Evolutionary conservation across 2,797 vertebrate genomes (phyloP).

Genomic region (Dendrocincla fuliginosa): DNA sequence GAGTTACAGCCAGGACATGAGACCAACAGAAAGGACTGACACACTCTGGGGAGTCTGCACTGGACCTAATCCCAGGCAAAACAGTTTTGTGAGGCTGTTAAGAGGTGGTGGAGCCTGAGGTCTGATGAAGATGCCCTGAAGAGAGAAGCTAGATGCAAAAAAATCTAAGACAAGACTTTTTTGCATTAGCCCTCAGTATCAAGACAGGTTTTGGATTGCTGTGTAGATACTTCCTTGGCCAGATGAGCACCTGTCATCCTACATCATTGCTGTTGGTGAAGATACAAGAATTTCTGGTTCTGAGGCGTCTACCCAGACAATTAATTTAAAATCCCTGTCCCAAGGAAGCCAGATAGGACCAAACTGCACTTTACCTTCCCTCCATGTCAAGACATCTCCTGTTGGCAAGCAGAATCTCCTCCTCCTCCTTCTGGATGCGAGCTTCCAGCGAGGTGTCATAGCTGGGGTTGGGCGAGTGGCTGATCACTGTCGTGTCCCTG

Average conservation of each 20-base stretch:
- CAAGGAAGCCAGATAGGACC: not conserved
- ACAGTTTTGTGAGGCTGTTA: not conserved
- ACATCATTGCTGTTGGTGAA: not conserved
- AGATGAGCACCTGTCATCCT: not conserved
- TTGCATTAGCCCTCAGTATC: conserved; percentile 7
- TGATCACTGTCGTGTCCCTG: conserved; percentile 90
- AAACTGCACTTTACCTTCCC: conserved; percentile 83
- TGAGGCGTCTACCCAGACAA: not conserved
- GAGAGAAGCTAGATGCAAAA: not conserved
- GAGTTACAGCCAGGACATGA: not conserved
- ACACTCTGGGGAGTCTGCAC: not conserved
- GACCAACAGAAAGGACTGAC: not conserved
- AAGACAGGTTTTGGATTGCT: conserved; percentile 14
- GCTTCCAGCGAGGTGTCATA: conserved; percentile 95
- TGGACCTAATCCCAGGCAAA: not conserved
- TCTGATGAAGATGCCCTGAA: not conserved
- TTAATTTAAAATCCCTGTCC: not conserved
- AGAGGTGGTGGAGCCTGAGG: not conserved
- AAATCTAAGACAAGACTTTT: not conserved
- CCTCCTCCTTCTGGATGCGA: conserved; percentile 97
- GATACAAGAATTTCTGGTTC: conserved; percentile 36
- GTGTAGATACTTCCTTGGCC: not conserved
- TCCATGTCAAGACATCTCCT: conserved; percentile 98
- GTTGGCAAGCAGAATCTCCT: conserved; percentile 97
- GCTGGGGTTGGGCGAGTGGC: conserved; percentile 91